Conservation (phyloP, 2,113 vertebrate genomes). For the Dicrurus megarhynchus region DNA sequence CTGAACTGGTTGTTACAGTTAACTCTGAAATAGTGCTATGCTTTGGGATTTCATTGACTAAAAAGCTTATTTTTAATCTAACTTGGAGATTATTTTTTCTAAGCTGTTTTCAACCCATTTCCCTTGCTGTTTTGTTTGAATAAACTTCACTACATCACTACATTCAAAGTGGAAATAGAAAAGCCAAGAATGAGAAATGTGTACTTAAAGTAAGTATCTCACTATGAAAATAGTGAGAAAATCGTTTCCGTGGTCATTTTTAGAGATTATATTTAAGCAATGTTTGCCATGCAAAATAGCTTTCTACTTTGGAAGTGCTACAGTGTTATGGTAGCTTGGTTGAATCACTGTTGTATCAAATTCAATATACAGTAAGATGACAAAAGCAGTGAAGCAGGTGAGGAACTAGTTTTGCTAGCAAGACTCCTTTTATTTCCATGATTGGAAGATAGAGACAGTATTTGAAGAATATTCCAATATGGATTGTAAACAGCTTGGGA, state of each 20-base stretch:
- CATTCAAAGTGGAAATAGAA: not conserved
- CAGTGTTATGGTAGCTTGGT: not conserved
- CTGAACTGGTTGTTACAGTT: not conserved
- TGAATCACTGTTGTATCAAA: not conserved
- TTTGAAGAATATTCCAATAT: not conserved
- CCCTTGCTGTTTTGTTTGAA: not conserved
- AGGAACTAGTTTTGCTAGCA: slow-evolving; percentile 1
- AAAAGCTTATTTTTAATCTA: not conserved
- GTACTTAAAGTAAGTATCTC: not conserved
- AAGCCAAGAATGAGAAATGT: not conserved
- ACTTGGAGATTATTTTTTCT: not conserved
- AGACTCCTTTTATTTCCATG: not conserved
- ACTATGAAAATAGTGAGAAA: not conserved
- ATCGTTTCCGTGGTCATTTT: not conserved
- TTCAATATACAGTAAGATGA: not conserved
- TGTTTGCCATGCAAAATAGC: not conserved
- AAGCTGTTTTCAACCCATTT: not conserved
- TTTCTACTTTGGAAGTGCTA: not conserved
- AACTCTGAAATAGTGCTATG: not conserved
- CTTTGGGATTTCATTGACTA: not conserved
- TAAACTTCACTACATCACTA: not conserved
- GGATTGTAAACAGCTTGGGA: not conserved
- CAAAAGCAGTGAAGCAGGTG: not conserved
- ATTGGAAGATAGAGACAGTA: not conserved
- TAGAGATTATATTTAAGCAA: not conserved